Conservation (phyloP, 2,888 invertebrate genomes). For the Pyrocoelia pectoralis region DNA sequence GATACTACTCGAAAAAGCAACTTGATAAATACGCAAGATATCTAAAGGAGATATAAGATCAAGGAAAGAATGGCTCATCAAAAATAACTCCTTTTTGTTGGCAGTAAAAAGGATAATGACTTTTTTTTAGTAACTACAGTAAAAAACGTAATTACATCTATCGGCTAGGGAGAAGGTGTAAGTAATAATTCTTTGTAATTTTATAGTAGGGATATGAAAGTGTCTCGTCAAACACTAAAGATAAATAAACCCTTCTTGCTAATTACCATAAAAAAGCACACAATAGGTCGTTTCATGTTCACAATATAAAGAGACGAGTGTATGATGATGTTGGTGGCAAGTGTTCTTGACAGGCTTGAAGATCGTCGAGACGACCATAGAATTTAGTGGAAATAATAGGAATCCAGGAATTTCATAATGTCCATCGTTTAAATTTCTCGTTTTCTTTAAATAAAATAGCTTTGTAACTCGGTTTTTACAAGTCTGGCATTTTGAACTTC, state of each 20-base stretch:
- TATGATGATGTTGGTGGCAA: slow-evolving; percentile 33
- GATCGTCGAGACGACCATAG: slow-evolving; percentile 34
- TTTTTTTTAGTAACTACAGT: too few relatives aligned
- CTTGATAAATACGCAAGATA: slow-evolving; percentile 19
- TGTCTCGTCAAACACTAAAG: slow-evolving; percentile 32
- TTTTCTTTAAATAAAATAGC: neutral
- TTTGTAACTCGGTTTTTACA: neutral
- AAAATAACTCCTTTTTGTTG: slow-evolving; percentile 3
- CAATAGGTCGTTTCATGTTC: slow-evolving; percentile 38
- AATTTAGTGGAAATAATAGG: slow-evolving; percentile 31
- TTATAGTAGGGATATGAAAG: slow-evolving; percentile 16
- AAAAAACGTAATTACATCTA: slow-evolving; percentile 19
- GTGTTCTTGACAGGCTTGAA: slow-evolving; percentile 41
- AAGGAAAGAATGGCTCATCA: slow-evolving; percentile 21
- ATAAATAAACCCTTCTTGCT: slow-evolving; percentile 36
- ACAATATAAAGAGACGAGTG: slow-evolving; percentile 37
- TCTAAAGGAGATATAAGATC: slow-evolving; percentile 21
- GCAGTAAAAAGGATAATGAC: neutral
- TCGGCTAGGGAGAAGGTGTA: neutral
- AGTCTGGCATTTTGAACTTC: neutral
- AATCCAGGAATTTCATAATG: slow-evolving; percentile 24
- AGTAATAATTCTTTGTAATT: neutral
- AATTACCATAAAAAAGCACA: slow-evolving; percentile 43
- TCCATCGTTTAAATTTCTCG: slow-evolving; percentile 19
- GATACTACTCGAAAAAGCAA: slow-evolving; percentile 23